A percentile compares a stretch with the other conserved stretches of the same genome.
Evolutionary conservation across 2,888 invertebrate genomes (phyloP).

Genomic region (Tiliacea aurago): DNA sequence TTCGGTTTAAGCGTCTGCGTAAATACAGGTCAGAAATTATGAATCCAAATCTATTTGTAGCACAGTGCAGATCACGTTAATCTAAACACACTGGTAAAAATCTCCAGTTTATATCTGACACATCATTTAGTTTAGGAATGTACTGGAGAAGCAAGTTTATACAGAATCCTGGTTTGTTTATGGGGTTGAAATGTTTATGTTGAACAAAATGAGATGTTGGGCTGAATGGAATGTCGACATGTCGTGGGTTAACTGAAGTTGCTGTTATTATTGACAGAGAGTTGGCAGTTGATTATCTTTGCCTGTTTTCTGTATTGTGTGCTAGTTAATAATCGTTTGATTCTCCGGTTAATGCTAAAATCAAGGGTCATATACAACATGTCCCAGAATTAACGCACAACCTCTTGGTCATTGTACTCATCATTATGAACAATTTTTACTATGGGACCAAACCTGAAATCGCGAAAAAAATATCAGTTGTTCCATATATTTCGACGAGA

Average conservation of each 20-base stretch:
- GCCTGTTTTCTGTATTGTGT: background rate
- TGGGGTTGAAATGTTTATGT: conserved; percentile 24
- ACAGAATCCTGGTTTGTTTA: conserved; percentile 29
- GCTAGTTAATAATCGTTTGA: background rate
- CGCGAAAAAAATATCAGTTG: too few relatives aligned
- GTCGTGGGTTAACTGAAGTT: background rate
- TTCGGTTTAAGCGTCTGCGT: conserved; percentile 56
- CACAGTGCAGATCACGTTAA: conserved; percentile 40
- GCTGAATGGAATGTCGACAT: conserved; percentile 34
- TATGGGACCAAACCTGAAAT: too few relatives aligned
- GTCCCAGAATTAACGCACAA: too few relatives aligned
- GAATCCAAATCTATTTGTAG: conserved; percentile 56
- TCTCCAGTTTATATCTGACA: conserved; percentile 14
- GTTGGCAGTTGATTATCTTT: background rate
- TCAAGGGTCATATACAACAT: background rate
- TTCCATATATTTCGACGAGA: too few relatives aligned
- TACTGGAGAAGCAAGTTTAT: conserved; percentile 20
- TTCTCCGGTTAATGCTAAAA: background rate
- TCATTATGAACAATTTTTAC: too few relatives aligned
- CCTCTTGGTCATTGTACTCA: too few relatives aligned
- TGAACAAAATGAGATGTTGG: conserved; percentile 9
- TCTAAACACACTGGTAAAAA: conserved; percentile 53
- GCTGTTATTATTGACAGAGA: background rate
- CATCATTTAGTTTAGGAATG: conserved; percentile 38
- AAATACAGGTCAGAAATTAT: conserved; percentile 64